Percentiles rank a stretch among this genome's conserved stretches.
These are phyloP conservation scores for Electrophaes corylata DNA, from an alignment of 2,888 invertebrate genomes.

Conservation along the genomic window DNA sequence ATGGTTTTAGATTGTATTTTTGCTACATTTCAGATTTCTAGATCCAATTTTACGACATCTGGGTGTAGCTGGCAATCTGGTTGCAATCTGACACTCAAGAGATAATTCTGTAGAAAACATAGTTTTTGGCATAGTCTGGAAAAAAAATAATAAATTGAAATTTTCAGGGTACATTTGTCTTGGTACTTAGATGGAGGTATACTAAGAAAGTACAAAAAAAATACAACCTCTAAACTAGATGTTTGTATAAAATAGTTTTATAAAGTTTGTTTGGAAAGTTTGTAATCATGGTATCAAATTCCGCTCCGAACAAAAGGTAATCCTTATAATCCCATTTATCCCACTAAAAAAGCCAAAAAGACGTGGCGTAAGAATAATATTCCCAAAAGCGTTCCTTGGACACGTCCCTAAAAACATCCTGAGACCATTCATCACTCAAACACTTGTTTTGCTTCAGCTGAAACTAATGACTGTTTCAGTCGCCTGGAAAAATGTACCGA, in stretches of 20 bases:
- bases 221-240: too few species aligned
- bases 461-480: background rate
- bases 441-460: constrained; percentile 2
- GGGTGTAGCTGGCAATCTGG: background rate
- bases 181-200: too few species aligned
- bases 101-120: too few species aligned
- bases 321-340: background rate
- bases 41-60: background rate
- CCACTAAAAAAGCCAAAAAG: background rate
- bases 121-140: too few species aligned
- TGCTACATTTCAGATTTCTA: constrained; percentile 1
- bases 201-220: too few species aligned
- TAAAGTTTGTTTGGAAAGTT: background rate
- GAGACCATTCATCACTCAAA: background rate
- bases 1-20: constrained; percentile 11
- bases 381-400: background rate
- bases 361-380: background rate
- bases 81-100: too few species aligned
- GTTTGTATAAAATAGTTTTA: too few species aligned
- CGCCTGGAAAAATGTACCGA: background rate
- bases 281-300: background rate
- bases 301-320: background rate
- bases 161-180: too few species aligned
- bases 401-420: background rate
- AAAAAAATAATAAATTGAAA: too few species aligned